Percentiles rank a stretch among this genome's conserved stretches.
Evolutionary conservation across 2,113 vertebrate genomes (phyloP).

Genomic region (Cricetomys ansorgei): DNA sequence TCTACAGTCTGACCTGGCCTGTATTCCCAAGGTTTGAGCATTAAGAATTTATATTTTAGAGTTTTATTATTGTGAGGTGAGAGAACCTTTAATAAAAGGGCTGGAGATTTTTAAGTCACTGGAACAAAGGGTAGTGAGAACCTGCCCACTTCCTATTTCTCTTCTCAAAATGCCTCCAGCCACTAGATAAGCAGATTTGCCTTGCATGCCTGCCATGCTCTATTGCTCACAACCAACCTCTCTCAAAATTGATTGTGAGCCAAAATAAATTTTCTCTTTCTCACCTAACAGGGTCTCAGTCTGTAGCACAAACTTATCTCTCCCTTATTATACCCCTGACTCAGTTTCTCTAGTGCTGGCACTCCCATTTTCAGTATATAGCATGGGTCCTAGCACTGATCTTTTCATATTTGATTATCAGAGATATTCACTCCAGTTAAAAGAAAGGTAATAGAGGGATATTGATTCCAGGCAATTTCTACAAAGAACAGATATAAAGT

Average conservation of each 20-base stretch:
- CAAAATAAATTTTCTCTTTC: not conserved
- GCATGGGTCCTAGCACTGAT: not conserved
- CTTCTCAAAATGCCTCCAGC: not conserved
- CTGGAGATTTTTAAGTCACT: not conserved
- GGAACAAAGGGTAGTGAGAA: not conserved
- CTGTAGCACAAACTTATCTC: not conserved
- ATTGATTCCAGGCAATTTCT: not conserved
- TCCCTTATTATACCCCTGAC: too few species aligned
- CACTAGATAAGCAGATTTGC: not conserved
- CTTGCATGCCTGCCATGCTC: not conserved
- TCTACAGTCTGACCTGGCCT: not conserved
- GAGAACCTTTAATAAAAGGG: not conserved
- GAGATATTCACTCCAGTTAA: not conserved
- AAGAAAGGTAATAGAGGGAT: not conserved
- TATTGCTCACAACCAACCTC: too few species aligned
- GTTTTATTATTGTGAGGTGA: not conserved
- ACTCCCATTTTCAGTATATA: not conserved
- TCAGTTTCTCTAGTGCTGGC: not conserved
- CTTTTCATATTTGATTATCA: not conserved
- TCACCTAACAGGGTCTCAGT: not conserved
- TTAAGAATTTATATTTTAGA: not conserved
- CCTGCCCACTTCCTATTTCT: not conserved
- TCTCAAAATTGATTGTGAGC: not conserved
- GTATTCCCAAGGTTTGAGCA: not conserved
- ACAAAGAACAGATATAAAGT: not conserved